Evolutionary conservation across 2,888 invertebrate genomes (phyloP).

Genomic region (Eilema depressum): DNA sequence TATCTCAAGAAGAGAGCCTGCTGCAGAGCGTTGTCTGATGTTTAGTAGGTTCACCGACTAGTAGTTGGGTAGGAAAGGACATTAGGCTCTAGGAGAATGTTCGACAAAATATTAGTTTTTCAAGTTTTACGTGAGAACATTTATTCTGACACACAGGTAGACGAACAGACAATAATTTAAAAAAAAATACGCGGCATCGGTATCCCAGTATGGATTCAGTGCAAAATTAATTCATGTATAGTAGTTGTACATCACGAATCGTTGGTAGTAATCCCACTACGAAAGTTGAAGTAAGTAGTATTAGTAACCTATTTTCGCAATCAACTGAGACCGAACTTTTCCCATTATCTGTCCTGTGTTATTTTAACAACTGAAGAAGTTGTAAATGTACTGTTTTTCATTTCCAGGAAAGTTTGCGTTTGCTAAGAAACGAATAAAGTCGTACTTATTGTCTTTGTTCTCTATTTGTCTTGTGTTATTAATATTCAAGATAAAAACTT

Average conservation of each 20-base stretch:
- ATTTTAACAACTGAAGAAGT: slow-evolving; percentile 30
- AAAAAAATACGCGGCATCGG: neutral
- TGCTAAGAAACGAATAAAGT: slow-evolving; percentile 8
- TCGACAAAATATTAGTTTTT: no score
- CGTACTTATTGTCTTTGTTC: slow-evolving; percentile 5
- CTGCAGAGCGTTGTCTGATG: no score
- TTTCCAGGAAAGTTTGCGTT: slow-evolving; percentile 14
- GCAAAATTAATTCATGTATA: slow-evolving; percentile 18
- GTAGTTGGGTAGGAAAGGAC: no score
- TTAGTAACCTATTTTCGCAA: slow-evolving; percentile 46
- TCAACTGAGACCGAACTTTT: slow-evolving; percentile 62
- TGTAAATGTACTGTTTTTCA: slow-evolving; percentile 21
- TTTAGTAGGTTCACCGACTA: no score
- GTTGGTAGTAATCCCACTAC: slow-evolving; percentile 40
- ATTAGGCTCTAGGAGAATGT: no score
- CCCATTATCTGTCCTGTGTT: slow-evolving; percentile 60
- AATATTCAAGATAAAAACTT: no score
- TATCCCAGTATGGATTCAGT: neutral
- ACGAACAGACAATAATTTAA: no score
- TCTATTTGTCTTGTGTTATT: neutral
- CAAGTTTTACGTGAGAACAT: no score
- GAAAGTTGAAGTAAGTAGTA: slow-evolving; percentile 44
- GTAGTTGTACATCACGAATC: slow-evolving; percentile 32
- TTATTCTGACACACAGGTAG: no score
- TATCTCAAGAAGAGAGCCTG: no score